These are phyloP conservation scores for Drosophila gunungcola DNA, from an alignment of 1,140 invertebrate genomes.

Conservation along the genomic window DNA sequence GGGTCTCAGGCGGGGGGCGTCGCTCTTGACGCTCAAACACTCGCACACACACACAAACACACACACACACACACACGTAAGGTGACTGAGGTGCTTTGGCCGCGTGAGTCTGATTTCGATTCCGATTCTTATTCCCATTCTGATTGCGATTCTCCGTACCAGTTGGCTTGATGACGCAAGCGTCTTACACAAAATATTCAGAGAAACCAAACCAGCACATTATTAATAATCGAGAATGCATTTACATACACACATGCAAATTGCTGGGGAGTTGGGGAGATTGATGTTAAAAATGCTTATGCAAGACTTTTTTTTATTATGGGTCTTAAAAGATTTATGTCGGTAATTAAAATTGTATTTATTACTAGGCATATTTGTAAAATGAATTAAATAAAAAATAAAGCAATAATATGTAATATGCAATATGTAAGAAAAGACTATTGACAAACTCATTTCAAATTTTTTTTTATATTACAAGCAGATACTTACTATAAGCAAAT, in stretches of 20 bases:
- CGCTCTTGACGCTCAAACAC: constrained; percentile 38
- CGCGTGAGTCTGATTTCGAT: constrained; percentile 39
- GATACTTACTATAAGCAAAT: too few species aligned
- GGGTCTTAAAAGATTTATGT: too few species aligned
- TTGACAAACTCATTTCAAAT: too few species aligned
- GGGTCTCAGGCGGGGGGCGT: not conserved
- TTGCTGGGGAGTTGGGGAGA: not conserved
- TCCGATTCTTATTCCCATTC: constrained; percentile 32
- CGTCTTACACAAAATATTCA: constrained; percentile 52
- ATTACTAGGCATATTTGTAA: too few species aligned
- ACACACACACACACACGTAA: constrained; percentile 16
- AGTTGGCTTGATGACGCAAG: constrained; percentile 61
- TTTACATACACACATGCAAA: constrained; percentile 9
- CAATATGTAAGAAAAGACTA: too few species aligned
- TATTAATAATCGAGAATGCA: constrained; percentile 36
- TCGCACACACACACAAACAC: not conserved
- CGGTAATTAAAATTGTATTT: too few species aligned
- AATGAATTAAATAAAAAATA: too few species aligned
- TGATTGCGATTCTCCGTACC: constrained; percentile 29
- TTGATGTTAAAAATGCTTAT: not conserved
- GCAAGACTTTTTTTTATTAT: not conserved
- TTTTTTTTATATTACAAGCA: too few species aligned
- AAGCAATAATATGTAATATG: too few species aligned
- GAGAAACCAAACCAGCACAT: constrained; percentile 39
- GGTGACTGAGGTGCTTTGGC: constrained; percentile 41